phyloP scores from a whole-genome alignment of 2,113 vertebrate genomes.

The Mormoops blainvillei region DNA sequence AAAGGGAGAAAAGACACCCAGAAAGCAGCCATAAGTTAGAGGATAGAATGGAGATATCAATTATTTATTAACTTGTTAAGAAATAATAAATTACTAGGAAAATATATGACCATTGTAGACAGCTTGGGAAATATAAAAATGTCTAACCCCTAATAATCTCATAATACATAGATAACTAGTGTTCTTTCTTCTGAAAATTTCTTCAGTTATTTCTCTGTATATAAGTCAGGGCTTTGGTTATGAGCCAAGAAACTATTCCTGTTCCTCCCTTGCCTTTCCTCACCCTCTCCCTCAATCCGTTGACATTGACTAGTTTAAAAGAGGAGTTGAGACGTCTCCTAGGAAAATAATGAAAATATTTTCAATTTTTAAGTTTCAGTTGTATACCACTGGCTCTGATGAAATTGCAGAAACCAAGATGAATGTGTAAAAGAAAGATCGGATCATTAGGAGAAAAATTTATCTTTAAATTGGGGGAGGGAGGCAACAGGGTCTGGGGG shows the following conservation, averaged over 20 bases:
- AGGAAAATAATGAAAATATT: not conserved
- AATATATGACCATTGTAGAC: not conserved
- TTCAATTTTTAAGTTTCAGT: not conserved
- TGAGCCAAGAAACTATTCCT: not conserved
- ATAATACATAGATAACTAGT: not conserved
- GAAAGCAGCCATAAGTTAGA: not conserved
- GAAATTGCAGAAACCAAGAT: not conserved
- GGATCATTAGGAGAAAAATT: not conserved
- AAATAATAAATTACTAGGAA: not conserved
- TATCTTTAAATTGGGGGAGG: not conserved
- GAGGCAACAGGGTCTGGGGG: not conserved
- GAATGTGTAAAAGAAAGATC: not conserved
- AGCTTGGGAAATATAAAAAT: not conserved
- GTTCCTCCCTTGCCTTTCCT: not conserved
- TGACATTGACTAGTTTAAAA: not conserved
- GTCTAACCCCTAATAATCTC: not conserved
- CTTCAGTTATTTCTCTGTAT: not conserved
- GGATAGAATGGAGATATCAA: not conserved
- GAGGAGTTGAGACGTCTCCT: rapidly evolving
- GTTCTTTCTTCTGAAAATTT: not conserved
- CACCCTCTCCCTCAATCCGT: not conserved
- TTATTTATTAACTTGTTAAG: not conserved
- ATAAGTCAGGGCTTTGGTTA: not conserved
- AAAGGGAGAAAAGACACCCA: not conserved
- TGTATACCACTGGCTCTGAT: not conserved